Evolutionary conservation across 2,797 vertebrate genomes (phyloP).

Genomic region (Florisuga fusca): DNA sequence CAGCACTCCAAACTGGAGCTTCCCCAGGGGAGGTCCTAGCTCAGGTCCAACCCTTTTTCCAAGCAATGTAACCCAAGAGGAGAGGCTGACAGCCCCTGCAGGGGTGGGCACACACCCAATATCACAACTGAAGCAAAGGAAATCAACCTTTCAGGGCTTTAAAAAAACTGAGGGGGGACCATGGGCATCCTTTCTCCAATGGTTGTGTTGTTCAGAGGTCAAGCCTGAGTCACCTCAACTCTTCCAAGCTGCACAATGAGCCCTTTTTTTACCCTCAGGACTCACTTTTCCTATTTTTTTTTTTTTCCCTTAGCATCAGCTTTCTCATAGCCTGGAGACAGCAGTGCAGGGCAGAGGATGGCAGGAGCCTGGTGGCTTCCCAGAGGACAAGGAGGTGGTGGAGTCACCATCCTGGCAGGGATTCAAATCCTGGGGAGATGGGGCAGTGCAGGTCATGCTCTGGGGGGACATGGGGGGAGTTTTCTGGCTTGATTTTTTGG

Average conservation of each 20-base stretch:
- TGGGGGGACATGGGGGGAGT: no score
- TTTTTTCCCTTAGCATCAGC: background rate
- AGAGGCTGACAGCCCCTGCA: fast-evolving
- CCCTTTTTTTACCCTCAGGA: background rate
- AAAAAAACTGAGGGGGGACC: conserved; percentile 14
- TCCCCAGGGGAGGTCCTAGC: background rate
- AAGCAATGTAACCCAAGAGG: background rate
- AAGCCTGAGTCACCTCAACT: background rate
- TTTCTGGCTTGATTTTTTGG: no score
- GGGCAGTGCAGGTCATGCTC: no score
- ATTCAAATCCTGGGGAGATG: no score
- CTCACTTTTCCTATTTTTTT: background rate
- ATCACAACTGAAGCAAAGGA: background rate
- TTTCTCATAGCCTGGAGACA: background rate
- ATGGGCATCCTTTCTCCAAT: background rate
- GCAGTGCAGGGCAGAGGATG: background rate
- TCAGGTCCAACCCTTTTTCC: background rate
- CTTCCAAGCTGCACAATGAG: background rate
- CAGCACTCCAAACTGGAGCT: background rate
- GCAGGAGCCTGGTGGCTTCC: no score
- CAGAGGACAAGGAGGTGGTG: no score
- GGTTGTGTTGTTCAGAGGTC: background rate
- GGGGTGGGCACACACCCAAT: background rate
- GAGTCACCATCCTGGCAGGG: no score
- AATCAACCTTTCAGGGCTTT: background rate